Evolutionary conservation across 1,140 invertebrate genomes (phyloP), one percentile per base, ranked within the genome.

Genomic region (Drosophila truncata): DNA sequence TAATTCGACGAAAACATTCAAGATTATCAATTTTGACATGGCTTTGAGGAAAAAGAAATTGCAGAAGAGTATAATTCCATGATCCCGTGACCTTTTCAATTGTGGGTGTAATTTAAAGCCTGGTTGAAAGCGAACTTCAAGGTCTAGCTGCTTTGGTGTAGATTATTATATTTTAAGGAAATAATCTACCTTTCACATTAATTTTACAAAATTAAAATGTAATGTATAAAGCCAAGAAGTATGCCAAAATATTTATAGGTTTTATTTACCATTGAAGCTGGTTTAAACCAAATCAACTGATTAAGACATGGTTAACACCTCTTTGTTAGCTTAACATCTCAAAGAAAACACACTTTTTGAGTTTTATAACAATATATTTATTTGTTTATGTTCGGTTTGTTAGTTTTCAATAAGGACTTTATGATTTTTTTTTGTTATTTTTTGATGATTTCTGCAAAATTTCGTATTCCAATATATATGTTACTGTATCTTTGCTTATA

Each of bases 341-440:
- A 7, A 9, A n/a, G 11, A 44, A 50, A 31, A 8, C n/a, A 61
- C 10, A 18, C 4, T 8, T 3, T 4, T 47, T 73, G 61, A 74
- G 58, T 87, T 87, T 78, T 88, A 87, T 88, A 87, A 87, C 84
- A 87, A 87, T 88, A 88, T 87, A 77, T 86, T 87, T 86, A 86
- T 86, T 84, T 84, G 47, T 78, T 69, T 46, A 62, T 74, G 57
- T 58, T 81, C 37, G 50, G 63, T 73, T 73, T 80, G 54, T 80
- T 82, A 66, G 39, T 79, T 79, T 78, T 57, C 44, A 23, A 47
- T 73, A 46, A 46, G 41, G 54, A 42, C 58, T 75, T 46, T 11
- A 67, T 70, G 55, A 49, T 44, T 42, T 23, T 75, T 75, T 69
- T 54, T 63, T 29, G 6, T 29, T 29, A 29, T 44, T 58, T 47